Percentiles rank a stretch among this genome's conserved stretches.
Evolutionary conservation across 2,888 invertebrate genomes (phyloP).

Genomic region (Lobophora halterata): DNA sequence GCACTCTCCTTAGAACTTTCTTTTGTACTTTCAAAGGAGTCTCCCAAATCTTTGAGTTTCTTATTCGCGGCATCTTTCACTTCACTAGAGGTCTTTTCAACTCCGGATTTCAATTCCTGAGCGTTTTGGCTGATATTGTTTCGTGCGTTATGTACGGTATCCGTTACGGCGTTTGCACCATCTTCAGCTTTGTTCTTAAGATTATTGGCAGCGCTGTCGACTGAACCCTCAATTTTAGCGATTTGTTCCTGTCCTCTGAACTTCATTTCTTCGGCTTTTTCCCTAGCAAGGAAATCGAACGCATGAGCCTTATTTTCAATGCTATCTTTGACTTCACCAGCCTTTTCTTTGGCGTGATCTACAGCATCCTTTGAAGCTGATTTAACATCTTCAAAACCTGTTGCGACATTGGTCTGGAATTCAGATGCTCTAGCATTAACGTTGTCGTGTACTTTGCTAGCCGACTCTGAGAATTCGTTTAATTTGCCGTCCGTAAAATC

Average conservation of each 20-base stretch:
- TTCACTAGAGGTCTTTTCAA: constrained; percentile 49
- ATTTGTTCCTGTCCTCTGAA: constrained; percentile 47
- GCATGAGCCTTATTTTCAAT: constrained; percentile 61
- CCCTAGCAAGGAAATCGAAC: constrained; percentile 61
- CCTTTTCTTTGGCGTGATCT: constrained; percentile 56
- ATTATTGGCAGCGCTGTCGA: constrained; percentile 46
- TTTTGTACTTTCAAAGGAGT: constrained; percentile 53
- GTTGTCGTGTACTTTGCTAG: constrained; percentile 45
- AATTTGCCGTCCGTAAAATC: constrained; percentile 44
- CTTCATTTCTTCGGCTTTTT: constrained; percentile 60
- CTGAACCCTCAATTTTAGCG: constrained; percentile 50
- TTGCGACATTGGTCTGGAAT: constrained; percentile 43
- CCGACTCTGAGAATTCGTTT: constrained; percentile 46
- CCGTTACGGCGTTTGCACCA: constrained; percentile 51
- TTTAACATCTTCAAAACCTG: constrained; percentile 47
- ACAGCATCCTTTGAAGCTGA: constrained; percentile 48
- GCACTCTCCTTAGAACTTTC: constrained; percentile 51
- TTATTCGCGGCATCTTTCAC: constrained; percentile 50
- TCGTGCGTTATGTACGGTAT: constrained; percentile 45
- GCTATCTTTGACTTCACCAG: constrained; percentile 54
- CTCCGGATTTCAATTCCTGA: constrained; percentile 48
- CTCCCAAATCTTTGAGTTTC: constrained; percentile 52
- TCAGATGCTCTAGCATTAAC: constrained; percentile 41
- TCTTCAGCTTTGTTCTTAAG: constrained; percentile 55
- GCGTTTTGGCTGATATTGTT: constrained; percentile 49